Evolutionary conservation across 2,113 vertebrate species (phyloP), one percentile per base, ranked within the genome.

Genomic region (Mixornis gularis): DNA sequence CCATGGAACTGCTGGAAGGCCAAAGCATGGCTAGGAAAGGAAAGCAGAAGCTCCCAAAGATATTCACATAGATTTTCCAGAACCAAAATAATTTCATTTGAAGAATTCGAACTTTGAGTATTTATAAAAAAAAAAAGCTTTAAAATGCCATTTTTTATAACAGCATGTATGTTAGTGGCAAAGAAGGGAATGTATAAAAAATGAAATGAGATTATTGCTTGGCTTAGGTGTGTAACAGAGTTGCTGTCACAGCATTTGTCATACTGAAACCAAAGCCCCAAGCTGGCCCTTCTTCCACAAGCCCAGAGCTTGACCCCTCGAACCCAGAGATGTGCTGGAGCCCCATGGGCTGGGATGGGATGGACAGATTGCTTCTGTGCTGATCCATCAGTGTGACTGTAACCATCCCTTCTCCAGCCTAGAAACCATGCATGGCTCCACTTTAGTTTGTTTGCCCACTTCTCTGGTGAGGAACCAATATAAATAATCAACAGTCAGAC

Each of bases 311-410:
- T 55, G 46, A 44, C 18, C 40, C 20, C 13, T 27, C 4, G 3
- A n/a, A 17, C 9, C n/a, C 20, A 2, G 0, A 0, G 81, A 12
- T 30, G 43, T 58, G 43, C 43, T 76, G 51, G 43, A 65, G 59
- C 13, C 68, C 26, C 0, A 0, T 63, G 36, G 53, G 29, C 26
- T n/a, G n/a, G n/a, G n/a, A n/a, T 83, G 55, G 10, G 32, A 18
- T 6, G 25, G 38, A 12, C 18, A 65, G 49, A 8, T 22, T 38
- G 7, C 9, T 21, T 17, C 52, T 55, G 20, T 3, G 0, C 1
- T 64, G 44, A 16, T 51, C 55, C 22, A 0, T n/a, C 65, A 25
- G 36, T 13, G 49, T 20, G 51, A 7, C 25, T 66, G 13, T 15
- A 36, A 21, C 59, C 51, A 66, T 6, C 38, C 29, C 46, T 69